Base-by-base conservation (phyloP, 2,888 invertebrate species). In the Drosophila subsilvestris region DNA sequence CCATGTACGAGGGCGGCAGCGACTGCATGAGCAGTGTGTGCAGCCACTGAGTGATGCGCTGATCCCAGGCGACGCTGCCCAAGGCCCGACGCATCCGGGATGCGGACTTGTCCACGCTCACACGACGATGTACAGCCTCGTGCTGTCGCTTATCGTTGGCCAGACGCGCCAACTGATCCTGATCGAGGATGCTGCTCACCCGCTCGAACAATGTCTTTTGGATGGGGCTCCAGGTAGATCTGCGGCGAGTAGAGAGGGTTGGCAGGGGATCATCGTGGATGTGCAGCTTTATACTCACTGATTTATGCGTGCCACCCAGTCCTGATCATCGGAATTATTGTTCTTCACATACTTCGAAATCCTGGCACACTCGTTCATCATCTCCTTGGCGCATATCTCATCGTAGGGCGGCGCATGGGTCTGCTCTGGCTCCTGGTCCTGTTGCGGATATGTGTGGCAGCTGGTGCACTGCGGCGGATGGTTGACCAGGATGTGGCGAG, bases 311-410 rank as follows among this genome's bases (percentile, higher is more conserved):
- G 94, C 94, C 86, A 96, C 96, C 96, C 96, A 96, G 85, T 95
- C 94, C 47, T 93, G 93, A 49, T 93, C 93, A 51, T 93, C 93
- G 0, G 90, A 57, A 66, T 94, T 94, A 45, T 93, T 93, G 42
- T 93, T 92, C 72, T 94, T 93, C 0, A 94, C 94, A 89, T 94
- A 93, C 72, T 93, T 93, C 0, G 95, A 94, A 76, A 95, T 93
- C 37, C 94, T 93, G 69, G 95, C 94, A 89, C 95, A 95, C 86
- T 96, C 96, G 59, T 94, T 94, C 95, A 96, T 96, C n/a, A 94
- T 85, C 72, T 93, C 92, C 54, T 93, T 93, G 2, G 94, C 94
- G 77, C 94, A 94, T 6, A 90, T 91, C 47, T 93, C 92, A 91
- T 96, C 95, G 83, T 94, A 95, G 2, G 93, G 92, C 1, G 94